These are phyloP conservation scores for Silurus meridionalis DNA, from an alignment of 2,113 vertebrate species.

Conservation along the genomic window DNA sequence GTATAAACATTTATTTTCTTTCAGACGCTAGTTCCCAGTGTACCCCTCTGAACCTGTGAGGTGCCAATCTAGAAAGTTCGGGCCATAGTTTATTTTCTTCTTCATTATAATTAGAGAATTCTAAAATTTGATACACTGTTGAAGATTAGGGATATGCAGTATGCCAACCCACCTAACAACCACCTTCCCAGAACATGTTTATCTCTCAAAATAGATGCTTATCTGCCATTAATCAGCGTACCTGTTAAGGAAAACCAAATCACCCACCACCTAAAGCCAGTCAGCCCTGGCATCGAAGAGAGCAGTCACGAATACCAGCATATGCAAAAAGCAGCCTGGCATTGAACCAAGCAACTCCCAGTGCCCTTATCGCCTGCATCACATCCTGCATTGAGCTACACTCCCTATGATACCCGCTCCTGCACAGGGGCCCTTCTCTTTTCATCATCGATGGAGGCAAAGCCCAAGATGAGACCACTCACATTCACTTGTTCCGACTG, in stretches of 20 bases:
- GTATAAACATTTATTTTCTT: too few species aligned
- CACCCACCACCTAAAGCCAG: slow-evolving; percentile 39
- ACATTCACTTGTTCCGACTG: slow-evolving; percentile 1
- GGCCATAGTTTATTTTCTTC: background rate
- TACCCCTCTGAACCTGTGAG: background rate
- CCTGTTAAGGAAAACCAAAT: slow-evolving; percentile 42
- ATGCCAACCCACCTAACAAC: slow-evolving; percentile 1
- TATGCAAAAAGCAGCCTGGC: slow-evolving; percentile 41
- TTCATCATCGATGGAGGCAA: slow-evolving; percentile 25
- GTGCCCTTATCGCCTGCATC: slow-evolving; percentile 55
- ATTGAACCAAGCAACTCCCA: slow-evolving; percentile 52
- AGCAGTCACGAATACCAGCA: slow-evolving; percentile 60
- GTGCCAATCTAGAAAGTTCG: background rate
- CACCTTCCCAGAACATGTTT: slow-evolving; percentile 34
- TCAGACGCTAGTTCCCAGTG: background rate
- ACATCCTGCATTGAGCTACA: slow-evolving; percentile 43
- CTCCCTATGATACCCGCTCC: slow-evolving; percentile 35
- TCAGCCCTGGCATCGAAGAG: slow-evolving; percentile 46
- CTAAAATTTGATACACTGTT: background rate
- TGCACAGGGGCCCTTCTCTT: slow-evolving; percentile 25
- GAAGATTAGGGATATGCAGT: background rate
- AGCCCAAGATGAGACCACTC: slow-evolving; percentile 13
- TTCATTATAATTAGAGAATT: background rate
- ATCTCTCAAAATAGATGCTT: slow-evolving; percentile 39
- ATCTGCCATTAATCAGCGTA: slow-evolving; percentile 36